phyloP scores from a whole-genome alignment of 1,140 invertebrate species.

The Aphelenchoides avenae region DNA sequence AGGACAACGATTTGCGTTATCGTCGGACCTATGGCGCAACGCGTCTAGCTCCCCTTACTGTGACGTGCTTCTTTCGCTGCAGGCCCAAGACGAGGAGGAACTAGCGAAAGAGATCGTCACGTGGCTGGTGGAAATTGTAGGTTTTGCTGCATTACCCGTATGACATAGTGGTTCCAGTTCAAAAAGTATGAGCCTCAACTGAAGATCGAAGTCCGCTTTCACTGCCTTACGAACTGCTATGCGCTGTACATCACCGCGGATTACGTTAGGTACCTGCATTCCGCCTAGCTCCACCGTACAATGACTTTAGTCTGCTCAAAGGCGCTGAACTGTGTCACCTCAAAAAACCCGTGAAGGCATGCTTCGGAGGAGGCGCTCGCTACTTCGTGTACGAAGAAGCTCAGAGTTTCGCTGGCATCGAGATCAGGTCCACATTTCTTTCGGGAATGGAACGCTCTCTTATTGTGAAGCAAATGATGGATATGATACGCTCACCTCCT shows the following conservation, averaged over 20 bases:
- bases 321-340: slow-evolving; percentile 83
- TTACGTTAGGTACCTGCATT: slow-evolving; percentile 61
- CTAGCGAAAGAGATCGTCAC: slow-evolving; percentile 60
- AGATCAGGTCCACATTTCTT: slow-evolving; percentile 71
- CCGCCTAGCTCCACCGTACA: slow-evolving; percentile 57
- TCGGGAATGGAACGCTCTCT: slow-evolving; percentile 70
- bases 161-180: slow-evolving; percentile 60
- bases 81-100: slow-evolving; percentile 72
- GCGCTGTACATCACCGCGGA: slow-evolving; percentile 84
- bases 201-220: slow-evolving; percentile 75
- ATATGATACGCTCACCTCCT: slow-evolving; percentile 66
- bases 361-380: slow-evolving; percentile 81
- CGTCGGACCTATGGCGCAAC: slow-evolving; percentile 44
- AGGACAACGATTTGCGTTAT: slow-evolving; percentile 40
- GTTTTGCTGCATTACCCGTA: not conserved
- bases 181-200: slow-evolving; percentile 69
- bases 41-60: slow-evolving; percentile 68
- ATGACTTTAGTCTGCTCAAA: slow-evolving; percentile 74
- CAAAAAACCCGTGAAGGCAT: slow-evolving; percentile 74
- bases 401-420: slow-evolving; percentile 75
- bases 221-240: slow-evolving; percentile 77
- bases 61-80: slow-evolving; percentile 78
- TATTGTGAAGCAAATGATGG: slow-evolving; percentile 62
- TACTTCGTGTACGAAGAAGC: slow-evolving; percentile 83
- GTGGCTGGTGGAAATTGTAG: slow-evolving; percentile 17